Evolutionary conservation across 2,113 vertebrate genomes (phyloP), one percentile per base, ranked within the genome.

Genomic region (Misgurnus anguillicaudatus): DNA sequence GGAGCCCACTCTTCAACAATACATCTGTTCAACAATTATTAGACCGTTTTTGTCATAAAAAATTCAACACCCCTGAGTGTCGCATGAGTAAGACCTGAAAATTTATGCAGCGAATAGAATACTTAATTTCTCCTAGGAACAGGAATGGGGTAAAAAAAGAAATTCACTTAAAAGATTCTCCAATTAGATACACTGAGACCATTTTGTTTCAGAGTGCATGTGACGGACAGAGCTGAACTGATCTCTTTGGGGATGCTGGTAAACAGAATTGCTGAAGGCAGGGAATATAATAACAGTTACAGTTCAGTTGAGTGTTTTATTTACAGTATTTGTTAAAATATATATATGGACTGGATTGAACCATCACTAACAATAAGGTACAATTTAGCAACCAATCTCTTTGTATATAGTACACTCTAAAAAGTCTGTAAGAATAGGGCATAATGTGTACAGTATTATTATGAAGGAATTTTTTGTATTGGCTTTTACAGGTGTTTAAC

Each of bases 11-110:
- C 93, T 94, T 94, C 95, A 95, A 94, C 95, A 96, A 94, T 97
- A 98, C 96, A 98, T 96, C 95, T 98, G 96, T 96, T 97, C 95
- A 95, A 97, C 95, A 96, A 97, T 97, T 97, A 97, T 97, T 97
- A 97, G 94, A 96, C 92, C 94, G 92, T 94, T 97, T 96, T 95
- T 94, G 91, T 95, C 93, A 97, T 97, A 95, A 98, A 98, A 98
- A 95, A 97, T 97, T 96, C 95, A 97, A 95, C 95, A 96, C 94
- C 94, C 94, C 93, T 86, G 91, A 95, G 95, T 95, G 95, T 96
- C 94, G 89, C 94, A 92, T 91, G 91, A 95, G 94, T 93, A 94
- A 94, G 96, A 96, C 94, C 94, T 95, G 94, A 94, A 96, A 97
- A 98, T 97, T 90, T 97, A 97, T 97, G 94, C 95, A 94, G 95